phyloP scores from a whole-genome alignment of 2,113 vertebrate genomes.

The Campylorhamphus procurvoides region DNA sequence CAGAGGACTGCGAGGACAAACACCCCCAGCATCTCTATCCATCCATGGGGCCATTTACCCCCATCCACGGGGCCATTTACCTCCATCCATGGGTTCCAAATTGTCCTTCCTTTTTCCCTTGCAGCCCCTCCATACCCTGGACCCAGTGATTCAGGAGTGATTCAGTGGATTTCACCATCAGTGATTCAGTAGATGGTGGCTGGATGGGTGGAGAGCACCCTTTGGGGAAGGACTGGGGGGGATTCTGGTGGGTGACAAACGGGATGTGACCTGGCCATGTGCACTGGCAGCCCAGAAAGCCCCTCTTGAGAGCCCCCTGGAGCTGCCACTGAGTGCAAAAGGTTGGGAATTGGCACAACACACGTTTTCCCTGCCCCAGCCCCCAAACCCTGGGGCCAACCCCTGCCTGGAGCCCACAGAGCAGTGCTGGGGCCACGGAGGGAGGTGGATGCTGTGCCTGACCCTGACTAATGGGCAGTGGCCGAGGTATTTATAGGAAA shows the following conservation, averaged over 20 bases:
- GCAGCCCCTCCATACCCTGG: not conserved
- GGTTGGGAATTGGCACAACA: not conserved
- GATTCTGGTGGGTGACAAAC: not conserved
- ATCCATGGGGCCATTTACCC: not conserved
- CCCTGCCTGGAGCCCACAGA: not conserved
- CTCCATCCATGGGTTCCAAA: not conserved
- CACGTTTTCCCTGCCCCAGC: not conserved
- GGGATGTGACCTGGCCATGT: not conserved
- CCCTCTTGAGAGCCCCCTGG: not conserved
- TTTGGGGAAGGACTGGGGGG: not conserved
- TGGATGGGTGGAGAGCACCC: not conserved
- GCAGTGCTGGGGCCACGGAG: not conserved
- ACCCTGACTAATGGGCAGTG: not conserved
- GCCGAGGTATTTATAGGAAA: not conserved
- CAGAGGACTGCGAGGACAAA: not conserved
- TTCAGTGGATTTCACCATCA: not conserved
- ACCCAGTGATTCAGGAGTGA: not conserved
- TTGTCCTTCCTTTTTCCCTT: not conserved
- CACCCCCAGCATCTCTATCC: not conserved
- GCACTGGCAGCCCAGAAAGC: not conserved
- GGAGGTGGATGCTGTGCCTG: not conserved
- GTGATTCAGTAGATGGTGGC: not conserved
- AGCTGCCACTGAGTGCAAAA: not conserved
- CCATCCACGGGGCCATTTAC: not conserved
- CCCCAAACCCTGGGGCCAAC: accelerated